These are phyloP conservation scores for Erythrolamprus reginae DNA, from an alignment of 2,113 vertebrate species.

Conservation along the genomic window DNA sequence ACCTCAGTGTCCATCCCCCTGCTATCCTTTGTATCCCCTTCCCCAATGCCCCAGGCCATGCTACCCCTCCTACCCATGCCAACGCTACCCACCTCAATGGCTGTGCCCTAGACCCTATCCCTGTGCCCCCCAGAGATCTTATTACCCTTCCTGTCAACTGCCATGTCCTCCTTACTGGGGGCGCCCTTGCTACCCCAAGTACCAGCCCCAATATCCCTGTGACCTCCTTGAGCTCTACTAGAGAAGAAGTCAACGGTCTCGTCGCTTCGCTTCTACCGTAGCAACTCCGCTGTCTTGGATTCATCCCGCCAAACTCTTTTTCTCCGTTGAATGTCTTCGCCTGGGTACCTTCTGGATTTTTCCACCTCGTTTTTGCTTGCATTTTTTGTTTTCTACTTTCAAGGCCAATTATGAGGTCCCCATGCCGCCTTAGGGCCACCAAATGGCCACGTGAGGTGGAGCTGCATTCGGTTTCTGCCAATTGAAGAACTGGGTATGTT, in stretches of 20 bases:
- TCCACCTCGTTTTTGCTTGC: not conserved
- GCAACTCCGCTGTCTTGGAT: not conserved
- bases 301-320: not conserved
- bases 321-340: not conserved
- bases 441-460: not conserved
- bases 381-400: not conserved
- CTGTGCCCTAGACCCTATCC: not conserved
- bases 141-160: not conserved
- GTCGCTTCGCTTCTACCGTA: not conserved
- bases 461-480: not conserved
- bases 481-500: not conserved
- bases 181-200: not conserved
- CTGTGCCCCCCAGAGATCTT: not conserved
- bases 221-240: not conserved
- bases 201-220: not conserved
- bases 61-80: not conserved
- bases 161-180: not conserved
- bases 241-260: not conserved
- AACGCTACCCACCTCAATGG: not conserved
- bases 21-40: not conserved
- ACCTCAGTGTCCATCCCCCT: not conserved
- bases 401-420: not conserved
- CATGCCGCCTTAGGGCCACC: not conserved
- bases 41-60: not conserved
- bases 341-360: not conserved